Evolutionary conservation across 2,888 invertebrate genomes (phyloP).

Genomic region (Desoria tigrina): DNA sequence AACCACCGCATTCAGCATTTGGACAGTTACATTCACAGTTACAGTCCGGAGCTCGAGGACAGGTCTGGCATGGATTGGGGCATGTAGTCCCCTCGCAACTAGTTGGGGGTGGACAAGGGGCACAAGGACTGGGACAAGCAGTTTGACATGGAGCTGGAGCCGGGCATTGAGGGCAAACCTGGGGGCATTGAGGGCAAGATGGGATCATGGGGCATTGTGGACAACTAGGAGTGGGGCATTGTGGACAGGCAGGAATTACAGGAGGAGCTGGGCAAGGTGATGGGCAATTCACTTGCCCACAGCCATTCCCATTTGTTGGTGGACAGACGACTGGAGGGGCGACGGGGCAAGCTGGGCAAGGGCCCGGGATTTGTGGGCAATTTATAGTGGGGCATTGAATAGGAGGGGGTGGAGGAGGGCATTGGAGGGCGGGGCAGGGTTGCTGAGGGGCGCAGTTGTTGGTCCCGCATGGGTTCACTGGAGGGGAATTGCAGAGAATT

Average conservation of each 20-base stretch:
- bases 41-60: slow-evolving; percentile 29
- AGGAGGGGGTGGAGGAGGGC: neutral
- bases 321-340: neutral
- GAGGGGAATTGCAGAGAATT: slow-evolving; percentile 17
- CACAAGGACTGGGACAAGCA: slow-evolving; percentile 35
- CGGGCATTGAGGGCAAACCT: slow-evolving; percentile 9
- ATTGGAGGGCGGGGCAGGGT: too few relatives aligned
- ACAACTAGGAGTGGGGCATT: slow-evolving; percentile 12
- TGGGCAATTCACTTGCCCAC: slow-evolving; percentile 8
- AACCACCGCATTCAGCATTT: neutral
- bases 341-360: slow-evolving; percentile 6
- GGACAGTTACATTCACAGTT: neutral
- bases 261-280: slow-evolving; percentile 24
- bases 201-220: slow-evolving; percentile 25
- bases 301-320: neutral
- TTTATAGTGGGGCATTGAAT: neutral
- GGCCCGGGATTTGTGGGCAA: slow-evolving; percentile 1
- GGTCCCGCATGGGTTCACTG: neutral
- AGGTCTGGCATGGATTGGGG: slow-evolving; percentile 16
- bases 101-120: slow-evolving; percentile 26
- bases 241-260: slow-evolving; percentile 19
- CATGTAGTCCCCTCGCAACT: too few relatives aligned
- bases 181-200: slow-evolving; percentile 15
- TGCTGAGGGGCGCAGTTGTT: neutral
- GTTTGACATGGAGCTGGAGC: slow-evolving; percentile 22